phyloP scores from a whole-genome alignment of 2,797 vertebrate species.

The Gymnothorax reevesii region DNA sequence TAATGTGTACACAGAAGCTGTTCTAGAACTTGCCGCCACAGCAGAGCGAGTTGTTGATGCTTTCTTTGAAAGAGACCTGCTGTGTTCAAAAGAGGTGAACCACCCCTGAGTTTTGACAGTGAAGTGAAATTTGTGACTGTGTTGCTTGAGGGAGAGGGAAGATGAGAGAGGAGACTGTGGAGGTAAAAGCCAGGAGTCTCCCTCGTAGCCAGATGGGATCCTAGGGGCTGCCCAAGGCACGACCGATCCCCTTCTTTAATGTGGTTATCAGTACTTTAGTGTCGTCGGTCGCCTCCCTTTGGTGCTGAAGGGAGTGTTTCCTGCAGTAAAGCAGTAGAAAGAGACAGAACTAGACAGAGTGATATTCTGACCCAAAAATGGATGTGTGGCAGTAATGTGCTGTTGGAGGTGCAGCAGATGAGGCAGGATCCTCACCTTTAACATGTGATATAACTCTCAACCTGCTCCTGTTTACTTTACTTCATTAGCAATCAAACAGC shows the following conservation, averaged over 20 bases:
- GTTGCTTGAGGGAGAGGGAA: slow-evolving; percentile 27
- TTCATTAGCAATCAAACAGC: too few relatives aligned
- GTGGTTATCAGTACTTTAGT: background rate
- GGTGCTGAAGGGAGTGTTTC: background rate
- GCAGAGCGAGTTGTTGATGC: background rate
- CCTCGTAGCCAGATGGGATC: slow-evolving; percentile 36
- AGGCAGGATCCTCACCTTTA: too few relatives aligned
- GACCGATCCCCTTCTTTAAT: slow-evolving; percentile 4
- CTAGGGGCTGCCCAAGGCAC: slow-evolving; percentile 32
- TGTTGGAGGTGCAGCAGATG: too few relatives aligned
- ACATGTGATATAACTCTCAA: too few relatives aligned
- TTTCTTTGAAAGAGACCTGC: background rate
- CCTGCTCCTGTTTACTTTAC: too few relatives aligned
- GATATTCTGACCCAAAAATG: slow-evolving; percentile 3
- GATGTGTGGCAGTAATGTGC: background rate
- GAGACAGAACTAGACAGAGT: background rate
- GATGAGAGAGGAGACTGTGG: slow-evolving; percentile 37
- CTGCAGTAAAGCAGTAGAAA: background rate
- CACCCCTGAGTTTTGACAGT: background rate
- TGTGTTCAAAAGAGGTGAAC: background rate
- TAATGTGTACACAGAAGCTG: slow-evolving; percentile 14
- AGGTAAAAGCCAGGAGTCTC: slow-evolving; percentile 18
- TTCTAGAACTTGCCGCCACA: background rate
- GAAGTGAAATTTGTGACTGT: slow-evolving; percentile 21
- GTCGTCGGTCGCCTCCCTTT: background rate